Conservation (phyloP, 2,797 vertebrate species). For the Hylomyscus alleni region DNA sequence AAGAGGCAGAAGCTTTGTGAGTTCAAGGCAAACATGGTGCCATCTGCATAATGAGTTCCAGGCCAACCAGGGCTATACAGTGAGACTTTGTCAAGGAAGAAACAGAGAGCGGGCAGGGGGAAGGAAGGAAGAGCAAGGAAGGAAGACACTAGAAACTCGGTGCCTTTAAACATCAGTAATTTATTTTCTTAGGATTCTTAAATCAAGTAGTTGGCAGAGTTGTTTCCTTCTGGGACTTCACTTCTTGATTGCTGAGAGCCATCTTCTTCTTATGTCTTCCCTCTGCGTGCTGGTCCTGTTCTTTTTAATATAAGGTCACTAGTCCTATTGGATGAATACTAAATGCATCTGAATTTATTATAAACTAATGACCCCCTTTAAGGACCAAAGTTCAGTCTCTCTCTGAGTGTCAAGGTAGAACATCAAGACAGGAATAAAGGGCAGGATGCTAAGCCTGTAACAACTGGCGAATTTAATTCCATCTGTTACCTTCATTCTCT, state of each 20-base stretch:
- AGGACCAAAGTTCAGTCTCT: conserved; percentile 1
- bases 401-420: background rate
- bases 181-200: conserved; percentile 28
- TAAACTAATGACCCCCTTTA: background rate
- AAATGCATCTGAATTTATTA: background rate
- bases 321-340: background rate
- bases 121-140: background rate
- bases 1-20: too few relatives aligned
- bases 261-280: background rate
- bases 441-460: background rate
- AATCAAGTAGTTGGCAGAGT: background rate
- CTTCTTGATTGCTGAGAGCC: background rate
- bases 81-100: too few relatives aligned
- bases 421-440: background rate
- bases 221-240: background rate
- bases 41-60: background rate
- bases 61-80: background rate
- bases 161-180: conserved; percentile 1
- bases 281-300: background rate
- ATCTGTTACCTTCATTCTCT: background rate
- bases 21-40: background rate
- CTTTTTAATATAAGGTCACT: background rate
- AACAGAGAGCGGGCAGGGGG: background rate
- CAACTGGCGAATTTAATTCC: conserved; percentile 17
- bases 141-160: background rate